Percentiles rank a stretch among this genome's conserved stretches.
Evolutionary conservation across 2,888 invertebrate genomes (phyloP).

Genomic region (Cantharis lateralis): DNA sequence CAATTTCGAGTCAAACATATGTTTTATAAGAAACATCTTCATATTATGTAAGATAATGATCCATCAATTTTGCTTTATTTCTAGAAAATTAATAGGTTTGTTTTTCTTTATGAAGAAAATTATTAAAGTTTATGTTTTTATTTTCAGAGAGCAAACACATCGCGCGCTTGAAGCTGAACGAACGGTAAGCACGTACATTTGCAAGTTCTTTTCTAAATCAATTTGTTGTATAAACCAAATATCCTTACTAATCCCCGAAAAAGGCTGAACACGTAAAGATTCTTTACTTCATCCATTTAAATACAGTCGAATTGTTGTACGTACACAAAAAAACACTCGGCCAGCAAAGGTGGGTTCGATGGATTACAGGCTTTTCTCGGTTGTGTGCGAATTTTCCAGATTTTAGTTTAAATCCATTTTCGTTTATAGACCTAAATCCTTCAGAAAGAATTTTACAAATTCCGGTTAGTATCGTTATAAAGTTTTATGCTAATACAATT

Average conservation of each 20-base stretch:
- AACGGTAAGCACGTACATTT: not conserved
- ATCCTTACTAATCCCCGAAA: not conserved
- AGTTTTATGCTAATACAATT: not conserved
- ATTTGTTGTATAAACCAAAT: not conserved
- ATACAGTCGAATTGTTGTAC: not conserved
- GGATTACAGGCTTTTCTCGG: not conserved
- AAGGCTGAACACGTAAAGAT: not conserved
- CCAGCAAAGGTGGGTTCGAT: not conserved
- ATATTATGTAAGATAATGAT: not conserved
- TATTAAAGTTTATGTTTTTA: not conserved
- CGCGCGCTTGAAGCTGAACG: not conserved
- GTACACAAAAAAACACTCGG: constrained; percentile 3
- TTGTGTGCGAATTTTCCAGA: not conserved
- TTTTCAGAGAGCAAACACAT: not conserved
- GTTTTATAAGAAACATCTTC: not conserved
- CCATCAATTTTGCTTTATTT: not conserved
- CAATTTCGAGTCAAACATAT: not conserved
- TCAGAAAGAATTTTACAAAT: not conserved
- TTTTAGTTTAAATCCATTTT: constrained; percentile 3
- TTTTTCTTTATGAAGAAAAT: not conserved
- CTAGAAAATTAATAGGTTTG: not conserved
- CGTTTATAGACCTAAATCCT: not conserved
- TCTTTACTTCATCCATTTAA: not conserved
- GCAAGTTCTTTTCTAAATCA: not conserved
- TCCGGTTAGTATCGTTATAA: not conserved